Base-by-base conservation (phyloP, 1,140 invertebrate genomes). In the Tetragonula clypearis region DNA sequence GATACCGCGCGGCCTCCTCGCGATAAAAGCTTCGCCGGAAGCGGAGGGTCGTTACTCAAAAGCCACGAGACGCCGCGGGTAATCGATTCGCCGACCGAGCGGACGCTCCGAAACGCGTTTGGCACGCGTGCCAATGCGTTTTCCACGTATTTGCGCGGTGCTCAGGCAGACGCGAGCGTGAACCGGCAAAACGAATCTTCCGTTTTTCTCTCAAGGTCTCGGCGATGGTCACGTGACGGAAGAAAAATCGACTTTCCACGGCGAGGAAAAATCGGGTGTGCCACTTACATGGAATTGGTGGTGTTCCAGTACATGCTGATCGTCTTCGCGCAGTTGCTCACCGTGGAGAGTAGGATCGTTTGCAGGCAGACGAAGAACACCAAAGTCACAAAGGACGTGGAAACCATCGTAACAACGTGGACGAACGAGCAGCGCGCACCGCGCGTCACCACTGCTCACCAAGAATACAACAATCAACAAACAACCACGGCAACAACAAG, bases 251-350 rank as follows among this genome's bases (percentile, higher is more conserved):
- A 62, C 55, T 49, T 60, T 49, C 55, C n/a, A 21, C 35, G 35
- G 35, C 0, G 0, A 21, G 3, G 15, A 35, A 17, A 21, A 14
- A 5, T 15, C 6, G 35, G 8, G n/a, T 30, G 30, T 30, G 14
- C 35, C 62, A 94, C 96, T 97, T 95, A 97, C 96, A 97, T 97
- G 91, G 96, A 97, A 94, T 98, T 98, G 56, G 97, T 97, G 88
- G 97, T 98, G 95, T 98, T 98, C 97, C 97, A 98, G 92, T 98
- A 97, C 95, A 98, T 97, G 94, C 97, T 97, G 94, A 97, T 98
- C 26, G 97, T 97, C 94, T 98, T 97, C 74, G 97, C 97, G 94
- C 97, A 97, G 93, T 97, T 97, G 86, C 97, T 97, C 91, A 97
- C 96, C 23, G 96, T 96, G 49, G 96, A 97, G 60, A 97, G 95